Evolutionary conservation across 2,113 vertebrate genomes (phyloP).

Genomic region (Chrysochloris asiatica): DNA sequence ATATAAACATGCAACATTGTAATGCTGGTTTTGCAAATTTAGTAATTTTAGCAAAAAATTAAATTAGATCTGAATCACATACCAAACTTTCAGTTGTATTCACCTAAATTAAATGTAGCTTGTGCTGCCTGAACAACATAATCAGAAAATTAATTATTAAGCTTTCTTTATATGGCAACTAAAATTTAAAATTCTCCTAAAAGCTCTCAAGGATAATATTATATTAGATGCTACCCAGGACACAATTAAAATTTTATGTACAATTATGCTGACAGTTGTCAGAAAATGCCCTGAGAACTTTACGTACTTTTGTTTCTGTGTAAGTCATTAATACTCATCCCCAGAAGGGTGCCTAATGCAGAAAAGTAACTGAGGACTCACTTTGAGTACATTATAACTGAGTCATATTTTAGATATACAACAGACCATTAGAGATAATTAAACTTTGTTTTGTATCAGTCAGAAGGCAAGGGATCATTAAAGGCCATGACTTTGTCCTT

Average conservation of each 20-base stretch:
- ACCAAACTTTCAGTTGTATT: conserved; percentile 78
- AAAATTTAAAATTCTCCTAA: conserved; percentile 70
- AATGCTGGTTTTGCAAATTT: conserved; percentile 66
- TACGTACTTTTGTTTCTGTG: conserved; percentile 68
- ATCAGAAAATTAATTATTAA: conserved; percentile 79
- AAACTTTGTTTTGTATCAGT: conserved; percentile 85
- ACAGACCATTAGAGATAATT: conserved; percentile 84
- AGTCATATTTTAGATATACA: conserved; percentile 81
- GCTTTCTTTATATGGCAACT: conserved; percentile 69
- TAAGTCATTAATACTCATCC: conserved; percentile 80
- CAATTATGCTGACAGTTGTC: conserved; percentile 52
- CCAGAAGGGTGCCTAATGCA: conserved; percentile 61
- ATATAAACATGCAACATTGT: conserved; percentile 29
- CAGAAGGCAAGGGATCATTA: conserved; percentile 77
- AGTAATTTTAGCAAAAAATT: conserved; percentile 77
- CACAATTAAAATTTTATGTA: conserved; percentile 75
- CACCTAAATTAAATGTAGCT: conserved; percentile 73
- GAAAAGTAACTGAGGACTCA: conserved; percentile 77
- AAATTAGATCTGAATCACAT: conserved; percentile 77
- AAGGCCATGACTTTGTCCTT: conserved; percentile 82
- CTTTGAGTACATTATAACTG: conserved; percentile 78
- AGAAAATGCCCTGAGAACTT: conserved; percentile 72
- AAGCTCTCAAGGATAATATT: conserved; percentile 76
- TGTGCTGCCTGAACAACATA: conserved; percentile 63
- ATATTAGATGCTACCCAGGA: conserved; percentile 70